Evolutionary conservation across 2,113 vertebrate genomes (phyloP).

Genomic region (Aspiorhynchus laticeps): DNA sequence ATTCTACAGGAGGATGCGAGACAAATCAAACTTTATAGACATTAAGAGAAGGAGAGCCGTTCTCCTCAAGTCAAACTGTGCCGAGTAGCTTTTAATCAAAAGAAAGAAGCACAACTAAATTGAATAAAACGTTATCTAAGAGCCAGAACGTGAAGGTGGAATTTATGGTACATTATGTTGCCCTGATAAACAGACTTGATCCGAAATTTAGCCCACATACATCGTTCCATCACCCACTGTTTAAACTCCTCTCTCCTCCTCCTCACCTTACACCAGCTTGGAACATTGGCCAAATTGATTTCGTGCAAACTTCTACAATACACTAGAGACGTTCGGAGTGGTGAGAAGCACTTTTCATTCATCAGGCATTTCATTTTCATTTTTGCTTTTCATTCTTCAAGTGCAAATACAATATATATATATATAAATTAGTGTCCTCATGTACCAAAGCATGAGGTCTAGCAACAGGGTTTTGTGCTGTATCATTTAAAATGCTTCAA

Average conservation of each 20-base stretch:
- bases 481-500: background rate
- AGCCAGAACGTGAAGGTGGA: conserved; percentile 65
- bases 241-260: conserved; percentile 57
- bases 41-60: conserved; percentile 30
- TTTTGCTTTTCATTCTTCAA: conserved; percentile 8
- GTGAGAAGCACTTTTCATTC: conserved; percentile 10
- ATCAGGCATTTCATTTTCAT: conserved; percentile 16
- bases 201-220: conserved; percentile 64
- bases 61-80: conserved; percentile 49
- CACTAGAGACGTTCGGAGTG: background rate
- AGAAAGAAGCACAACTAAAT: conserved; percentile 64
- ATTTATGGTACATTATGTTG: conserved; percentile 75
- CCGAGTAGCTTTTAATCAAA: conserved; percentile 74
- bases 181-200: conserved; percentile 66
- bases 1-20: background rate
- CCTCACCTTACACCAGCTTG: conserved; percentile 51
- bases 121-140: conserved; percentile 72
- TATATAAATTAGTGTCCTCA: background rate
- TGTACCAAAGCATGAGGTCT: background rate
- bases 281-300: conserved; percentile 62
- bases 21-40: conserved; percentile 51
- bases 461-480: background rate
- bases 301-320: conserved; percentile 33
- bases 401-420: background rate
- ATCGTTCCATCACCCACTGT: conserved; percentile 64